Percentiles rank a stretch among this genome's conserved stretches.
These are phyloP conservation scores for Sternotherus odoratus DNA, from an alignment of 2,797 vertebrate species.

Conservation along the genomic window DNA sequence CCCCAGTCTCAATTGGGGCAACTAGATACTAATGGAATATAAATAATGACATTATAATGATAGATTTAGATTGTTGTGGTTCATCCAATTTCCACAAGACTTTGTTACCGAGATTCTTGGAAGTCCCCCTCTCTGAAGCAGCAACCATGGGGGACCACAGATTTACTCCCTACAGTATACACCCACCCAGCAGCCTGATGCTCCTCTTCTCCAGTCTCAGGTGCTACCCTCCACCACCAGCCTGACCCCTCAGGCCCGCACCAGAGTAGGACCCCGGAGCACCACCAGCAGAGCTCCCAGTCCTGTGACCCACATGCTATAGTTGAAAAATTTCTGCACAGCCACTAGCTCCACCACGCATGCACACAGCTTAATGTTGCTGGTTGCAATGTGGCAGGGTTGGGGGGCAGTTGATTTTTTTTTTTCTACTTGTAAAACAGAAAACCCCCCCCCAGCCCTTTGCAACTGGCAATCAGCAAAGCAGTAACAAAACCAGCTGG, in stretches of 20 bases:
- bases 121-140: slow-evolving; percentile 28
- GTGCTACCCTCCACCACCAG: background rate
- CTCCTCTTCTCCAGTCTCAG: too few relatives aligned
- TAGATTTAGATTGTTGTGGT: background rate
- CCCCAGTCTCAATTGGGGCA: background rate
- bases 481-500: background rate
- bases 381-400: background rate
- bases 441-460: background rate
- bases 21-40: background rate
- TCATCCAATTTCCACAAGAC: background rate
- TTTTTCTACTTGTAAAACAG: background rate
- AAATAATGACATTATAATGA: background rate
- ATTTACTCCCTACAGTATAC: background rate
- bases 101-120: background rate
- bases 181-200: background rate
- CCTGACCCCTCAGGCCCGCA: background rate
- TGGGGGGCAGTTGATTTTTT: too few relatives aligned
- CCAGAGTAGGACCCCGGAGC: too few relatives aligned
- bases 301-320: background rate
- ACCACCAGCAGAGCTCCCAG: too few relatives aligned
- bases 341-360: too few relatives aligned
- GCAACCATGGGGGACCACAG: background rate
- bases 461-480: background rate
- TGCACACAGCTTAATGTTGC: background rate
- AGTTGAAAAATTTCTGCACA: background rate